These are phyloP conservation scores for Cercopithecus mona DNA, from an alignment of 2,113 vertebrate genomes.

Conservation along the genomic window DNA sequence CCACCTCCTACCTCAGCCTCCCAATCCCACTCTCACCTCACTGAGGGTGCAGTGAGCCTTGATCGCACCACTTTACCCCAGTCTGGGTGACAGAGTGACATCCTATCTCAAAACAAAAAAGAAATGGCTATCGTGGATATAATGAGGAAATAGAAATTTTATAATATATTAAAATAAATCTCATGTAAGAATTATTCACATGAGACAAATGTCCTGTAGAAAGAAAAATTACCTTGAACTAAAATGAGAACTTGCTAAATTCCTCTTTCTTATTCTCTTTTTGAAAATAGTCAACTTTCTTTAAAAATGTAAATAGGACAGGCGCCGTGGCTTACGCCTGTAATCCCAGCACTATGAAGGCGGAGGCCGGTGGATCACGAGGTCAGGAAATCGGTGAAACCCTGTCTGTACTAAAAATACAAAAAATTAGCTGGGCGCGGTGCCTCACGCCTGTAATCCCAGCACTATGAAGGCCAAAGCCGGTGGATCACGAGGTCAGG, in stretches of 20 bases:
- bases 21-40: not conserved
- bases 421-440: too few relatives aligned
- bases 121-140: not conserved
- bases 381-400: too few relatives aligned
- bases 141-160: not conserved
- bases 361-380: accelerated
- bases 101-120: too few relatives aligned
- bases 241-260: not conserved
- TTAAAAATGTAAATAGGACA: not conserved
- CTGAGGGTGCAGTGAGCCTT: not conserved
- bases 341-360: too few relatives aligned
- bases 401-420: too few relatives aligned
- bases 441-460: too few relatives aligned
- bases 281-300: not conserved
- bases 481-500: too few relatives aligned
- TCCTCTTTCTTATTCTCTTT: not conserved
- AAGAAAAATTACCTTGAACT: not conserved
- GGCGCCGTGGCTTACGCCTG: too few relatives aligned
- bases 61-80: too few relatives aligned
- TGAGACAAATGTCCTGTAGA: not conserved
- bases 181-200: not conserved
- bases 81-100: too few relatives aligned
- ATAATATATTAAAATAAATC: not conserved
- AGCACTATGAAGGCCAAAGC: too few relatives aligned
- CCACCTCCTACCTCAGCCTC: too few relatives aligned